phyloP scores from a whole-genome alignment of 1,140 invertebrate species.

The Solen grandis region DNA sequence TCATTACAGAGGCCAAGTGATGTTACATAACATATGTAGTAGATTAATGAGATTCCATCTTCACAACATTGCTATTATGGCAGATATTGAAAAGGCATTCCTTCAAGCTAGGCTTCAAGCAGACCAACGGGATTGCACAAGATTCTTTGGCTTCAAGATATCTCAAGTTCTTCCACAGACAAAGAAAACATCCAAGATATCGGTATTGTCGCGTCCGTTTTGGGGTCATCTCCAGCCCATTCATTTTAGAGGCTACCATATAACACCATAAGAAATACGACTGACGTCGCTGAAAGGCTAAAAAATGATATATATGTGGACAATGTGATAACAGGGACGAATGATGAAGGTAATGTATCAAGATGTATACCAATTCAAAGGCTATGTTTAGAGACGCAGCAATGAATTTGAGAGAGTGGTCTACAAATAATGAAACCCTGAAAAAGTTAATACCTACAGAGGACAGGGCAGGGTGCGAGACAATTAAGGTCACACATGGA shows the following conservation, averaged over 20 bases:
- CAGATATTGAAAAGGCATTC: conserved; percentile 32
- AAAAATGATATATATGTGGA: no score
- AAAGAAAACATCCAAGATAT: conserved; percentile 16
- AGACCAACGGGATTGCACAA: conserved; percentile 20
- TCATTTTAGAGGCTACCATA: conserved; percentile 8
- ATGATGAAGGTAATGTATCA: no score
- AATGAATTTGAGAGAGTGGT: no score
- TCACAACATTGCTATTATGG: neutral
- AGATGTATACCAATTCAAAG: no score
- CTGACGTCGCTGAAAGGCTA: no score
- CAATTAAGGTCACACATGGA: no score
- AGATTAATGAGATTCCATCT: conserved; percentile 18
- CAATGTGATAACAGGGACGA: no score
- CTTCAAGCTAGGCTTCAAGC: conserved; percentile 13
- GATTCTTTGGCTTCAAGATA: conserved; percentile 20
- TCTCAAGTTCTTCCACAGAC: neutral
- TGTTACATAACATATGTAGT: conserved; percentile 10
- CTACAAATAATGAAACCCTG: no score
- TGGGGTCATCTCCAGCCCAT: conserved; percentile 22
- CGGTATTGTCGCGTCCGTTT: conserved; percentile 15
- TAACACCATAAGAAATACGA: no score
- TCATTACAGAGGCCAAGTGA: conserved; percentile 2
- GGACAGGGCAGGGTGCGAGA: no score
- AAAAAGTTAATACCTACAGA: no score
- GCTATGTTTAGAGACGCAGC: no score